A percentile compares a stretch with the other conserved stretches of the same genome.
Conservation (phyloP, 2,888 invertebrate genomes). For the Lycophotia porphyrea region DNA sequence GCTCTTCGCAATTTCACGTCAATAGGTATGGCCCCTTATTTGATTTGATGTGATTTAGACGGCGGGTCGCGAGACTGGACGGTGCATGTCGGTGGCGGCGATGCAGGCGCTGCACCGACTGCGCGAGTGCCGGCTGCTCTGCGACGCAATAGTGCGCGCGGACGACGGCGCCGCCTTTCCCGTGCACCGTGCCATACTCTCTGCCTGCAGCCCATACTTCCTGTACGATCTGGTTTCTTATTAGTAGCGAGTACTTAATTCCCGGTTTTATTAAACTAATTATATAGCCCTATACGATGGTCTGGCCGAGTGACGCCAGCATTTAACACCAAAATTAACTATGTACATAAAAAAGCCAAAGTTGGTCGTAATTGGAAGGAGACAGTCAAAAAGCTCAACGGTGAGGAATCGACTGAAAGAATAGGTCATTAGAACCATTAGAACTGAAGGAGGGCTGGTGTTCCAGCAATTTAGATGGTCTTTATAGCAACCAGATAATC, state of each 20-base stretch:
- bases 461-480: neutral
- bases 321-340: neutral
- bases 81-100: slow-evolving; percentile 95
- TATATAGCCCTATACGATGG: neutral
- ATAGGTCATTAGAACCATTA: too few relatives aligned
- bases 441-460: neutral
- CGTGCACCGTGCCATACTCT: slow-evolving; percentile 96
- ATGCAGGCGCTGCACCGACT: slow-evolving; percentile 96
- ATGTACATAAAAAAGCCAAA: neutral
- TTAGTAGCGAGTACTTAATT: neutral
- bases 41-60: slow-evolving; percentile 73
- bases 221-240: slow-evolving; percentile 89
- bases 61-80: slow-evolving; percentile 91
- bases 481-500: slow-evolving; percentile 3
- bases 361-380: neutral
- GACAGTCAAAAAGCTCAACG: neutral
- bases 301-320: neutral
- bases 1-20: neutral
- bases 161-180: slow-evolving; percentile 95
- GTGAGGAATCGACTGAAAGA: neutral
- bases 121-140: slow-evolving; percentile 95
- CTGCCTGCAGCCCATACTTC: slow-evolving; percentile 97
- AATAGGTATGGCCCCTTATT: neutral
- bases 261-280: neutral
- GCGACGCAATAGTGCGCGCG: slow-evolving; percentile 95